These are phyloP conservation scores for Thereva unica DNA, from an alignment of 2,888 invertebrate species.

Conservation along the genomic window DNA sequence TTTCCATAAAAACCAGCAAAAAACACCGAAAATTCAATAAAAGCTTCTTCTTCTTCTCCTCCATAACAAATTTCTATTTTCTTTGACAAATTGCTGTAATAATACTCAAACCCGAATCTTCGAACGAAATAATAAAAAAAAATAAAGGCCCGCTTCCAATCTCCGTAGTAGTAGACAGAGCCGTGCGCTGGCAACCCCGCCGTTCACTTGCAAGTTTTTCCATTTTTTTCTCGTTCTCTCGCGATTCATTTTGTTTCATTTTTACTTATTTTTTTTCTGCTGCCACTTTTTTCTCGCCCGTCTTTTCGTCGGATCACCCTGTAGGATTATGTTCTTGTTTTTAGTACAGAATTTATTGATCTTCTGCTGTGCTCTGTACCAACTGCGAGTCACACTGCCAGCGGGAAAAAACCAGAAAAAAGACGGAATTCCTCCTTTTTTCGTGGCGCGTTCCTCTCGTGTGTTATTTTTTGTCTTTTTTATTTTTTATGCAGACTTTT, in stretches of 20 bases:
- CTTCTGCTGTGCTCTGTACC: constrained; percentile 25
- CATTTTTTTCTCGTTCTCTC: constrained; percentile 29
- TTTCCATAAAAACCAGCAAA: too few species aligned
- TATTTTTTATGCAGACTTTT: constrained; percentile 25
- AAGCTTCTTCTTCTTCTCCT: too few species aligned
- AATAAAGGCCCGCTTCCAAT: too few species aligned
- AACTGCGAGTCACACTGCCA: constrained; percentile 1
- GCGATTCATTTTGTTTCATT: constrained; percentile 22
- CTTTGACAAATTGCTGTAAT: too few species aligned
- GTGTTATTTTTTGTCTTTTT: constrained; percentile 33
- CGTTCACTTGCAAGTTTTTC: too few species aligned
- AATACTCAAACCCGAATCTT: too few species aligned
- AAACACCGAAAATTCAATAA: too few species aligned
- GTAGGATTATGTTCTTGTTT: constrained; percentile 35
- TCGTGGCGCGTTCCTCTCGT: constrained; percentile 1
- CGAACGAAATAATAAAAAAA: too few species aligned
- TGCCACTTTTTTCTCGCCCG: constrained; percentile 20
- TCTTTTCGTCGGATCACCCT: constrained; percentile 33
- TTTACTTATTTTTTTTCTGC: neutral
- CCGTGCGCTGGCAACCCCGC: too few species aligned
- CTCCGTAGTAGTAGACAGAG: too few species aligned
- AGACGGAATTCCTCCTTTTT: constrained; percentile 21
- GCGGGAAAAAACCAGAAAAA: constrained; percentile 23
- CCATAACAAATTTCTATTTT: too few species aligned
- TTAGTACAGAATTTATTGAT: constrained; percentile 36